Evolutionary conservation across 2,888 invertebrate genomes (phyloP).

Genomic region (Heliconius ethilla): DNA sequence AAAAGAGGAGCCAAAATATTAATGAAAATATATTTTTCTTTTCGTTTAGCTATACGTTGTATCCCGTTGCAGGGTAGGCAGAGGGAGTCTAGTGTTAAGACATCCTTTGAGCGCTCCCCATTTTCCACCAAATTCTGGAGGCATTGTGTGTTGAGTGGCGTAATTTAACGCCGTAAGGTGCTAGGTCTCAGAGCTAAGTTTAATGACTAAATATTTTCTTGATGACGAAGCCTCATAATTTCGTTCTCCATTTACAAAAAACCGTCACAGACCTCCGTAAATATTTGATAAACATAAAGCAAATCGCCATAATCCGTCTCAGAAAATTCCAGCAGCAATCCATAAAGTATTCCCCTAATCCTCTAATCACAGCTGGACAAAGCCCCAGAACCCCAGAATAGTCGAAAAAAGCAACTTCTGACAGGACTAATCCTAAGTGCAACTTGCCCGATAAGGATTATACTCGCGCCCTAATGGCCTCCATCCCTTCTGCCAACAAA

Average conservation of each 20-base stretch:
- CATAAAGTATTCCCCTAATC: constrained; percentile 55
- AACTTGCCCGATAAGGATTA: constrained; percentile 81
- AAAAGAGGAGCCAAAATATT: neutral
- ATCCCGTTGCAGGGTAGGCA: too few species aligned
- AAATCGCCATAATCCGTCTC: constrained; percentile 32
- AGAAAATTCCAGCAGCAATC: constrained; percentile 40
- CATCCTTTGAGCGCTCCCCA: too few species aligned
- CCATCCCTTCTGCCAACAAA: constrained; percentile 80
- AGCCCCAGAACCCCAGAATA: constrained; percentile 70
- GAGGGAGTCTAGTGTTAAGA: too few species aligned
- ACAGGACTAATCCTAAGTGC: constrained; percentile 82
- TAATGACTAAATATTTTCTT: neutral
- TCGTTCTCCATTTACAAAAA: neutral
- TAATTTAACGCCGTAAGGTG: too few species aligned
- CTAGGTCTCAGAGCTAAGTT: too few species aligned
- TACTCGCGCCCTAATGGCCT: constrained; percentile 77
- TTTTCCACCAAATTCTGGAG: too few species aligned
- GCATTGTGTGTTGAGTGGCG: too few species aligned
- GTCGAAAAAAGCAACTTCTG: constrained; percentile 78
- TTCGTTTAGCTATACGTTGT: too few species aligned
- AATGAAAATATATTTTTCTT: neutral
- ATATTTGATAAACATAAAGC: constrained; percentile 35
- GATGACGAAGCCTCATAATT: neutral
- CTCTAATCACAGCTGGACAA: constrained; percentile 76
- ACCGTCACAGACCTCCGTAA: neutral